phyloP scores from a whole-genome alignment of 1,140 invertebrate genomes.

The Oedothorax gibbosus region DNA sequence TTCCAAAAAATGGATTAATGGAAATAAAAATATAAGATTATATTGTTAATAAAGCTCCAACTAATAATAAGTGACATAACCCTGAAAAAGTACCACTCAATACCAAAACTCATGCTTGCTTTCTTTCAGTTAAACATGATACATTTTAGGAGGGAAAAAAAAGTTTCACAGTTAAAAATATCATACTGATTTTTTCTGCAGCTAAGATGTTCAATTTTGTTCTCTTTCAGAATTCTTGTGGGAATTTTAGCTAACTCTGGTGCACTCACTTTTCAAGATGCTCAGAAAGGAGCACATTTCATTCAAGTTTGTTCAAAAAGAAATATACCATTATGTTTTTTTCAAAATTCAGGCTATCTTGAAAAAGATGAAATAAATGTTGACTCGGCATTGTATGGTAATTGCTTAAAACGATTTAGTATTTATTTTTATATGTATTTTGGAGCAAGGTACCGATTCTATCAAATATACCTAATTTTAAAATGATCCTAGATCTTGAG shows the following conservation, averaged over 20 bases:
- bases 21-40: too few species aligned
- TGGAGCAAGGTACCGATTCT: too few species aligned
- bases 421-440: neutral
- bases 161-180: neutral
- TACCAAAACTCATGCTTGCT: too few species aligned
- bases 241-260: conserved; percentile 65
- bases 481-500: too few species aligned
- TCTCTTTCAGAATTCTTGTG: conserved; percentile 62
- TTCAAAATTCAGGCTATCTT: conserved; percentile 53
- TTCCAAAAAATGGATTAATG: too few species aligned
- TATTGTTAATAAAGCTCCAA: too few species aligned
- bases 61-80: neutral
- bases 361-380: neutral
- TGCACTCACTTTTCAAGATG: conserved; percentile 63
- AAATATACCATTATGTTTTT: conserved; percentile 58
- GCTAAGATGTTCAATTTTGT: neutral
- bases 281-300: conserved; percentile 65
- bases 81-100: too few species aligned
- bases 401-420: neutral
- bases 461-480: too few species aligned
- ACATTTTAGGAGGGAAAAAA: neutral
- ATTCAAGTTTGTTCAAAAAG: conserved; percentile 64
- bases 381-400: neutral
- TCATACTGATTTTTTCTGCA: neutral
- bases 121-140: too few species aligned